A percentile compares a stretch with the other conserved stretches of the same genome.
Evolutionary conservation across 2,797 vertebrate species (phyloP).

Genomic region (Brachyalestes nurse): DNA sequence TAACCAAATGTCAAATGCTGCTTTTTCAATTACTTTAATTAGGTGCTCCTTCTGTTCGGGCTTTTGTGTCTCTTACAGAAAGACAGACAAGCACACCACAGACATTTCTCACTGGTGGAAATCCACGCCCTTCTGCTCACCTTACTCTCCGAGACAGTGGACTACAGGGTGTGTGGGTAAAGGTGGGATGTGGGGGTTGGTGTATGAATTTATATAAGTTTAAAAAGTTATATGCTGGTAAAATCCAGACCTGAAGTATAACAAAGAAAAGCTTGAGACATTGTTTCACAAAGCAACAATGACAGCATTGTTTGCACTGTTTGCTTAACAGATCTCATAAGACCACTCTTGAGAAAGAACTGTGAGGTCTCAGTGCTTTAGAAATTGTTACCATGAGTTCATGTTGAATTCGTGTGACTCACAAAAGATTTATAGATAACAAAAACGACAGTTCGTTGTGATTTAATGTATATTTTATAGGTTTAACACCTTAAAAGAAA

Average conservation of each 20-base stretch:
- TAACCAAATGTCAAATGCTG: not conserved
- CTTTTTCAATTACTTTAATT: not conserved
- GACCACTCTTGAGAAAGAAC: not conserved
- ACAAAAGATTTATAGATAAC: not conserved
- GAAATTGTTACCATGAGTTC: not conserved
- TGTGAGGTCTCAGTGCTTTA: not conserved
- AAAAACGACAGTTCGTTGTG: too few relatives aligned
- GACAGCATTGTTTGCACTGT: slow-evolving; percentile 4
- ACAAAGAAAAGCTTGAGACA: not conserved
- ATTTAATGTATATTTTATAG: not conserved
- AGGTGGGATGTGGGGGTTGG: not conserved
- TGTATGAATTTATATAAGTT: not conserved
- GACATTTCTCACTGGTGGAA: slow-evolving; percentile 65
- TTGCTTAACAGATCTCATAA: not conserved
- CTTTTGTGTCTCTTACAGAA: slow-evolving; percentile 62
- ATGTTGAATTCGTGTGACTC: not conserved
- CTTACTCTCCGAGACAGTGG: slow-evolving; percentile 79
- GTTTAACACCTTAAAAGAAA: not conserved
- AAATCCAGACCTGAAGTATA: not conserved
- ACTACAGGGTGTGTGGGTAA: slow-evolving; percentile 70
- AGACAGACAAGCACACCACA: slow-evolving; percentile 73
- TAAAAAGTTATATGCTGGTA: not conserved
- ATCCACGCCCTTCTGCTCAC: slow-evolving; percentile 82
- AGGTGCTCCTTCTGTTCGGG: not conserved
- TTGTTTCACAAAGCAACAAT: not conserved